A percentile compares a stretch with the other conserved stretches of the same genome.
Conservation (phyloP, 2,113 vertebrate species). For the Petaurus breviceps region DNA sequence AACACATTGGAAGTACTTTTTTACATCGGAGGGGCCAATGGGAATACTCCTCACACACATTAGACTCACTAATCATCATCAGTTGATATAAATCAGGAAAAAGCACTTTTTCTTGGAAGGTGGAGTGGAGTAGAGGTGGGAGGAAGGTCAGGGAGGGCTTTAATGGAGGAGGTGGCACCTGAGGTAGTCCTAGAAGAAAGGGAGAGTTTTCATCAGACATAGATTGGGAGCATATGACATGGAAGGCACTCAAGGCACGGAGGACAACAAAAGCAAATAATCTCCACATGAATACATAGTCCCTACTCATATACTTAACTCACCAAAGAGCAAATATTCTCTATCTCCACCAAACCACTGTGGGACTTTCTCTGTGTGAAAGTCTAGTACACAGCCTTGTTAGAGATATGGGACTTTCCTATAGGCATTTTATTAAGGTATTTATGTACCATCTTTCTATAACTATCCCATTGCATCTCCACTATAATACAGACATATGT, state of each 20-base stretch:
- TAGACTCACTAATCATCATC: neutral
- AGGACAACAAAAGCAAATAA: neutral
- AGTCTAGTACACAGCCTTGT: neutral
- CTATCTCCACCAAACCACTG: neutral
- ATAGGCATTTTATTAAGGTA: neutral
- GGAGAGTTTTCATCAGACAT: neutral
- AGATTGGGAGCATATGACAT: neutral
- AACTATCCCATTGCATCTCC: neutral
- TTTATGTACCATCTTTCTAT: neutral
- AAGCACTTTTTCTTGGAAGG: neutral
- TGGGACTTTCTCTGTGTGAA: neutral
- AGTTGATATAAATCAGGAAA: neutral
- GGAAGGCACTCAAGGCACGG: neutral
- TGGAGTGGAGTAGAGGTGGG: neutral
- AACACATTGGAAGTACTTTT: neutral
- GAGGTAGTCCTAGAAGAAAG: neutral
- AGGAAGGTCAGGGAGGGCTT: neutral
- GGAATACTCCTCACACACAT: neutral
- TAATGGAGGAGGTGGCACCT: neutral
- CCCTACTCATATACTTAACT: neutral
- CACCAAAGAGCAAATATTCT: neutral
- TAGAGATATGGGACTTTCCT: neutral
- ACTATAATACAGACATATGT: neutral
- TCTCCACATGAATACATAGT: neutral
- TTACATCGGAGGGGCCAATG: neutral